A percentile compares a stretch with the other conserved stretches of the same genome.
phyloP scores from a whole-genome alignment of 2,888 invertebrate genomes.

The Camptogramma bilineatum region DNA sequence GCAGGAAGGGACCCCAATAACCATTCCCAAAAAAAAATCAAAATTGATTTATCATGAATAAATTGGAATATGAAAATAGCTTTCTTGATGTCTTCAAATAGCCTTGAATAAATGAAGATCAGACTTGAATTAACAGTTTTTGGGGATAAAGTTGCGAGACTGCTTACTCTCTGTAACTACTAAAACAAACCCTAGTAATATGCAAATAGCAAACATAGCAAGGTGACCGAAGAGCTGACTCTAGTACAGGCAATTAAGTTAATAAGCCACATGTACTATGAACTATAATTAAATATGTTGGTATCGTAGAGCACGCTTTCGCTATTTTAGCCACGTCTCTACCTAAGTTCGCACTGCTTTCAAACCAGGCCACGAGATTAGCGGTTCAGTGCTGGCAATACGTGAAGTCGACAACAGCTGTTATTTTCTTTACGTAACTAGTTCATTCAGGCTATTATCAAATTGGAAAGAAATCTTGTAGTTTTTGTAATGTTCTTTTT shows the following conservation, averaged over 20 bases:
- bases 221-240: constrained; percentile 40
- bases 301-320: constrained; percentile 46
- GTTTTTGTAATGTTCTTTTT: too few species aligned
- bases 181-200: constrained; percentile 7
- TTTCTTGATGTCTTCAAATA: too few species aligned
- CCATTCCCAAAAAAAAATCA: too few species aligned
- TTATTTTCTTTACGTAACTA: neutral
- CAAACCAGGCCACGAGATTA: constrained; percentile 30
- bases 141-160: neutral
- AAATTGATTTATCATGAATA: too few species aligned
- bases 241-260: constrained; percentile 52
- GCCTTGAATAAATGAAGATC: too few species aligned
- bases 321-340: constrained; percentile 47
- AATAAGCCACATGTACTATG: constrained; percentile 49
- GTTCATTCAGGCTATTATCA: neutral
- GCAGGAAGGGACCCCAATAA: too few species aligned
- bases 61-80: too few species aligned
- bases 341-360: constrained; percentile 35
- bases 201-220: constrained; percentile 26
- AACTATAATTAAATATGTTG: constrained; percentile 61
- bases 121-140: neutral
- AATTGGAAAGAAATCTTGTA: too few species aligned
- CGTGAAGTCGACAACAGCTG: neutral
- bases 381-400: constrained; percentile 16
- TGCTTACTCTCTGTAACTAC: neutral